Conservation (phyloP, 2,888 invertebrate species). For the Mystacides longicornis region DNA sequence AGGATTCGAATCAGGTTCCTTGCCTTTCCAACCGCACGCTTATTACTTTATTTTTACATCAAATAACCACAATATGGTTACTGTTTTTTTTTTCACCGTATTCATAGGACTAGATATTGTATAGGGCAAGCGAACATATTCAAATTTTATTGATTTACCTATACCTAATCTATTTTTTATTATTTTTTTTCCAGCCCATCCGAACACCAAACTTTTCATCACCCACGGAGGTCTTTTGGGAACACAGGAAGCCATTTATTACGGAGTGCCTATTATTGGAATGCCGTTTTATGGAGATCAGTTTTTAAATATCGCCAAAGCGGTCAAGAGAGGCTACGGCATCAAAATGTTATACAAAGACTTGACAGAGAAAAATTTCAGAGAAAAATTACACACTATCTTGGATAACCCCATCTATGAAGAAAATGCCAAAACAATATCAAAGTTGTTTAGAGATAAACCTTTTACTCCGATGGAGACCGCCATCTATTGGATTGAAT, state of each 20-base stretch:
- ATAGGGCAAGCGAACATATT: too few relatives aligned
- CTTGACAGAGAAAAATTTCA: conserved; percentile 30
- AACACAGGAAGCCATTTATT: conserved; percentile 33
- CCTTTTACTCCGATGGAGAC: conserved; percentile 23
- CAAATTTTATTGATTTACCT: not conserved
- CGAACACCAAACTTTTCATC: conserved; percentile 32
- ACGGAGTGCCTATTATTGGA: conserved; percentile 34
- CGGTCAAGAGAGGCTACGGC: conserved; percentile 32
- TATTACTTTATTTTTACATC: too few relatives aligned
- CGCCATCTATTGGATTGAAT: conserved; percentile 25
- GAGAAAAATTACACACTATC: conserved; percentile 29
- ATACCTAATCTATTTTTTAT: not conserved
- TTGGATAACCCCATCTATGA: conserved; percentile 31
- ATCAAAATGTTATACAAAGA: conserved; percentile 29
- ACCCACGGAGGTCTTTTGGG: conserved; percentile 35
- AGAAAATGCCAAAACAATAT: conserved; percentile 21
- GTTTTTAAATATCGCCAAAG: conserved; percentile 33
- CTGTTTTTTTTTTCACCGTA: too few relatives aligned
- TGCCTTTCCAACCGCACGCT: too few relatives aligned
- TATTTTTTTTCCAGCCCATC: conserved; percentile 29
- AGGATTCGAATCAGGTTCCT: too few relatives aligned
- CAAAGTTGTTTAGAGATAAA: conserved; percentile 22
- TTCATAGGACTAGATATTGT: too few relatives aligned
- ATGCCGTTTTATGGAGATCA: conserved; percentile 39
- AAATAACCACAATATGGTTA: too few relatives aligned